Conservation (phyloP, 2,888 invertebrate species). For the Lordiphosa fenestrarum region DNA sequence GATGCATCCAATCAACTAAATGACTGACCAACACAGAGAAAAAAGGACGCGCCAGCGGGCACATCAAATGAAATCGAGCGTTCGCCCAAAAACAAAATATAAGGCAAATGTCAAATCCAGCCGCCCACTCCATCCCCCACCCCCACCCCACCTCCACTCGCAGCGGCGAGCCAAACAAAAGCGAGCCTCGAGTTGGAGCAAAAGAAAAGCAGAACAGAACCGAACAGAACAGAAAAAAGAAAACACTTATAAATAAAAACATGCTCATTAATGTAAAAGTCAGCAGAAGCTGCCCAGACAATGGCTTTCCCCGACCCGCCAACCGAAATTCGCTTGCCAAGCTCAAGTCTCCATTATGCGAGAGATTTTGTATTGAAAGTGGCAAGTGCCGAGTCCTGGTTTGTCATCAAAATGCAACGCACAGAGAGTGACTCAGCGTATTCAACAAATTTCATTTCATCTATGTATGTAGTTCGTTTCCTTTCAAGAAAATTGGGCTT, state of each 20-base stretch:
- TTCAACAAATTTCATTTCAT: no score
- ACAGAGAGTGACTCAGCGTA: no score
- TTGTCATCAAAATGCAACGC: slow-evolving; percentile 30
- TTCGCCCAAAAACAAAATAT: slow-evolving; percentile 11
- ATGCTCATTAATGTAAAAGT: slow-evolving; percentile 75
- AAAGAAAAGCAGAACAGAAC: slow-evolving; percentile 10
- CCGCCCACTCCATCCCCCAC: not conserved
- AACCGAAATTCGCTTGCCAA: no score
- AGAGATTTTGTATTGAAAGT: slow-evolving; percentile 67
- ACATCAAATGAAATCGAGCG: slow-evolving; percentile 73
- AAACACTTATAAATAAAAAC: slow-evolving; percentile 73
- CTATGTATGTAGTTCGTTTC: no score
- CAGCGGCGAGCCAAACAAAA: slow-evolving; percentile 19
- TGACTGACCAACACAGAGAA: slow-evolving; percentile 49
- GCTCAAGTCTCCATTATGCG: slow-evolving; percentile 13
- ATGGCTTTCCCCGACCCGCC: not conserved
- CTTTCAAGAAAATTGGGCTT: no score
- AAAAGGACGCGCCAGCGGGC: slow-evolving; percentile 44
- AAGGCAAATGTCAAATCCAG: slow-evolving; percentile 26
- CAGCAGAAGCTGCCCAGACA: slow-evolving; percentile 20
- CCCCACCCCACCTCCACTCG: no score
- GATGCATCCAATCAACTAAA: slow-evolving; percentile 54
- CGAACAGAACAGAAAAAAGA: slow-evolving; percentile 36
- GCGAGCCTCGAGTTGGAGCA: slow-evolving; percentile 9
- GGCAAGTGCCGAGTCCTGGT: slow-evolving; percentile 37